Evolutionary conservation across 2,113 vertebrate genomes (phyloP), one percentile per base, ranked within the genome.

Genomic region (Ahaetulla prasina): DNA sequence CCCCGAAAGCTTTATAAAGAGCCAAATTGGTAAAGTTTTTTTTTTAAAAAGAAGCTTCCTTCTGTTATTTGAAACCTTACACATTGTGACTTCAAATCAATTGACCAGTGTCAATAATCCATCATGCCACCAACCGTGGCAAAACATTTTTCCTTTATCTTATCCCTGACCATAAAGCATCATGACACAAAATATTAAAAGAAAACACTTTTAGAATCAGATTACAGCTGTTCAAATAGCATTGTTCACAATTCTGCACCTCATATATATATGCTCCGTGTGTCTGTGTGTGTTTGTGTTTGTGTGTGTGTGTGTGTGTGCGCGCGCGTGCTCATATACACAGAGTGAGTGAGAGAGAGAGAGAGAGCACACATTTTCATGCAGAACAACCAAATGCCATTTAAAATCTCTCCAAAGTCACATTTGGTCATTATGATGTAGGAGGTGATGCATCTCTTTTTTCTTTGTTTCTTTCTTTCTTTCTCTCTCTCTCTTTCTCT

Each of bases 321-420:
- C 10, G 3, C 39, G 25, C 3, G 8, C 9, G 1, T 49, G 35
- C 23, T 39, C 23, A 55, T 30, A 43, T 55, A 43, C 6, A 7
- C 39, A 89, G n/a, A 20, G 63, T 35, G 27, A 63, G 60, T 12
- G 25, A 57, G 23, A 25, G 60, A 74, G 60, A 74, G 14, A n/a
- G 30, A 14, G 27, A 74, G 30, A 74, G 16, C 5, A 12, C 27
- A 63, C 60, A 74, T 98, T 98, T 97, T 98, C 96, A 98, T 98
- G 98, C 97, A 98, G 97, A 98, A 98, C 96, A 97, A 97, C 98
- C 98, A 97, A 98, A 97, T 97, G 97, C 97, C 97, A 98, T 98
- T 98, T 98, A 98, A 98, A 98, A 98, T 98, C 98, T 97, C 98
- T 98, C 97, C 97, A 97, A 98, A 98, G 98, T 99, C 98, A 99